Base-by-base conservation (phyloP, 2,797 vertebrate genomes). In the Galagoides demidoff region DNA sequence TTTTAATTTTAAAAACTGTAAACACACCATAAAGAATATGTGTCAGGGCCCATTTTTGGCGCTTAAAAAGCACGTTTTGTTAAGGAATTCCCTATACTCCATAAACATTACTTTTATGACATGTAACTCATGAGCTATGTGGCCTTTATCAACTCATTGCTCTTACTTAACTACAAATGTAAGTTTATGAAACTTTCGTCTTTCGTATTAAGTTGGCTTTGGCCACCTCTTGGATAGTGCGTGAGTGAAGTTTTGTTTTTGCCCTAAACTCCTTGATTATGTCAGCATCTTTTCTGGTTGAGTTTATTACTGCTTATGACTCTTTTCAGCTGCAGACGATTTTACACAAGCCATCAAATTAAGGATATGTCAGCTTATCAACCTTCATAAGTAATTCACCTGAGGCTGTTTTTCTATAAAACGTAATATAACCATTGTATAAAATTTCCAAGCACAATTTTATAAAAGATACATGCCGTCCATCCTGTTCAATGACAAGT, bases 21-120 rank as follows among this genome's bases (percentile, higher is more conserved):
- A 96, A 74, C 74, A 91, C 2, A 57, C 0, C 9, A 31, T 89
- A 78, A 95, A 81, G 57, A 74, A n/a, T 11, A 83, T 85, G 63
- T 96, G 52, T 96, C 86, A 94, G 22, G 34, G 94, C n/a, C 23
- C 25, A 91, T 83, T 82, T 96, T 97, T 91, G 57, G 49, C 83
- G 95, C 84, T 90, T 92, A 96, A 96, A 95, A 86, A 79, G 29
- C 64, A 94, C 94, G 64, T 86, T 96, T 87, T 88, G n/a, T 63
- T 96, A 92, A 96, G 88, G 25, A 84, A 85, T 93, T 87, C 66
- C 90, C 90, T 90, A 94, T 31, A 37, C 29, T 96, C 95, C 31
- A 59, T 8, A 92, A 97, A 92, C 31, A 76, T 66, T 89, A 77
- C 29, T 96, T 94, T 89, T 76, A 34, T 71, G 96, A 86, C 81